Conservation (phyloP, 1,140 invertebrate genomes). For the Gonioctena quinquepunctata region DNA sequence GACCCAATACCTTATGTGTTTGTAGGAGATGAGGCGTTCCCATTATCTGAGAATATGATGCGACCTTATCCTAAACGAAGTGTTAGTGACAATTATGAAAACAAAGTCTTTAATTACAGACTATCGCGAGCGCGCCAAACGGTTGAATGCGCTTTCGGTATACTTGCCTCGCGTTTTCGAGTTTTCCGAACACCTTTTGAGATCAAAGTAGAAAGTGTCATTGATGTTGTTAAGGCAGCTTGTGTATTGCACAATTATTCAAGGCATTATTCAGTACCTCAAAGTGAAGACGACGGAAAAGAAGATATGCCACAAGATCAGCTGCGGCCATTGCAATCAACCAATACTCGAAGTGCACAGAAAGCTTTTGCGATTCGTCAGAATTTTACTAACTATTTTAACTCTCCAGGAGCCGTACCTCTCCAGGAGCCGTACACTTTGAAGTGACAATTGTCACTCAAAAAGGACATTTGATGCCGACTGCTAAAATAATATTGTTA, state of each 20-base stretch:
- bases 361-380: too few species aligned
- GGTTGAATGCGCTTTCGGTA: slow-evolving; percentile 26
- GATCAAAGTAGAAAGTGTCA: slow-evolving; percentile 19
- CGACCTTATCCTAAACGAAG: slow-evolving; percentile 53
- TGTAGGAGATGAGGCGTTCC: slow-evolving; percentile 56
- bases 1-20: slow-evolving; percentile 20
- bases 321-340: too few species aligned
- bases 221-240: slow-evolving; percentile 24
- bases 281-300: too few species aligned
- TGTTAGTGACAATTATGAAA: slow-evolving; percentile 35
- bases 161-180: slow-evolving; percentile 22
- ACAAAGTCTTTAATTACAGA: slow-evolving; percentile 24
- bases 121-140: slow-evolving; percentile 23
- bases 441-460: too few species aligned
- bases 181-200: slow-evolving; percentile 27
- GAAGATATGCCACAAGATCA: too few species aligned
- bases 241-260: slow-evolving; percentile 31
- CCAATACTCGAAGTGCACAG: too few species aligned
- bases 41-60: slow-evolving; percentile 53
- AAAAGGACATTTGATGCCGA: too few species aligned
- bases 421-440: too few species aligned
- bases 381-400: too few species aligned
- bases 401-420: too few species aligned
- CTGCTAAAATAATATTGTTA: too few species aligned
- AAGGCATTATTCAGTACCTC: too few species aligned